Percentiles rank a stretch among this genome's conserved stretches.
Evolutionary conservation across 2,888 invertebrate species (phyloP).

Genomic region (Creontiades dilutus): DNA sequence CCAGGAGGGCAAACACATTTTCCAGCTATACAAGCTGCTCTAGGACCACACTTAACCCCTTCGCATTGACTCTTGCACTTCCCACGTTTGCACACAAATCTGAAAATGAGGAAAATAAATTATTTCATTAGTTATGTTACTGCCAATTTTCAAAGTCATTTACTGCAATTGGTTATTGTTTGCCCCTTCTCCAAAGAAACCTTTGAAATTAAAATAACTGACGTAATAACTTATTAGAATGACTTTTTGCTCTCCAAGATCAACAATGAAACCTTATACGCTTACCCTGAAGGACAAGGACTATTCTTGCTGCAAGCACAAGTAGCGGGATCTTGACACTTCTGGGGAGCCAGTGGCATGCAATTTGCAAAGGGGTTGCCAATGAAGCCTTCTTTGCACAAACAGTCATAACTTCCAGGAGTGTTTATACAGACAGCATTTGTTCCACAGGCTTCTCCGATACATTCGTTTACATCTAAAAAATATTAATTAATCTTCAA

Average conservation of each 20-base stretch:
- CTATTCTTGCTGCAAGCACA: slow-evolving; percentile 86
- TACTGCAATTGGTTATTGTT: too few relatives aligned
- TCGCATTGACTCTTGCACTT: slow-evolving; percentile 89
- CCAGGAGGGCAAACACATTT: slow-evolving; percentile 89
- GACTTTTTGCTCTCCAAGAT: too few relatives aligned
- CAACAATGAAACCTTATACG: too few relatives aligned
- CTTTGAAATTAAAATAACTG: too few relatives aligned
- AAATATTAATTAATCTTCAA: neutral
- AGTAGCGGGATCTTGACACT: slow-evolving; percentile 84
- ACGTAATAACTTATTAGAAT: too few relatives aligned
- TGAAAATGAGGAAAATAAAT: slow-evolving; percentile 72
- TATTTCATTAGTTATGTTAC: neutral
- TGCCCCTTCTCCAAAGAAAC: too few relatives aligned
- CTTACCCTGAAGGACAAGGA: slow-evolving; percentile 86
- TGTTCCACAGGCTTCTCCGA: slow-evolving; percentile 87
- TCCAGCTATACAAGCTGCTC: slow-evolving; percentile 89
- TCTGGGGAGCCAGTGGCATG: slow-evolving; percentile 84
- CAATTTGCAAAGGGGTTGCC: slow-evolving; percentile 94
- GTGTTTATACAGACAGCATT: slow-evolving; percentile 95
- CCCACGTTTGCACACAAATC: slow-evolving; percentile 85
- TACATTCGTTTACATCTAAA: slow-evolving; percentile 89
- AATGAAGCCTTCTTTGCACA: slow-evolving; percentile 89
- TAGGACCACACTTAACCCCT: slow-evolving; percentile 87
- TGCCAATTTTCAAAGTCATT: too few relatives aligned
- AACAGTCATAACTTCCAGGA: slow-evolving; percentile 92